Evolutionary conservation across 2,888 invertebrate species (phyloP).

Genomic region (Oligia latruncula): DNA sequence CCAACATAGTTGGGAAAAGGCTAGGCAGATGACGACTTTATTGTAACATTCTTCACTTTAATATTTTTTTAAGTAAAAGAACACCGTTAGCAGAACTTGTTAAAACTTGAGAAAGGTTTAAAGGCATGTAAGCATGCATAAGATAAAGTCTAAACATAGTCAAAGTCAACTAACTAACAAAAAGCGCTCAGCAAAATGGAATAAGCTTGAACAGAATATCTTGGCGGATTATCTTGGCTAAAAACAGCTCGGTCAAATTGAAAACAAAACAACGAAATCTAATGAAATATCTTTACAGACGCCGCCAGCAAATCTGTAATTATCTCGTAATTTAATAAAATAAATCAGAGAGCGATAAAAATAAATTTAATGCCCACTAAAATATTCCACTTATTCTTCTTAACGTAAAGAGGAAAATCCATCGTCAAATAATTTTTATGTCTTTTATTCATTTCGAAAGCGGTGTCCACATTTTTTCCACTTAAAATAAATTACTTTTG

Average conservation of each 20-base stretch:
- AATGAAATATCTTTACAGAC: background rate
- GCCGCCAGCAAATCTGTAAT: background rate
- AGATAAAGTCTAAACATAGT: background rate
- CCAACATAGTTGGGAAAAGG: no score
- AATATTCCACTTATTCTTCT: conserved; percentile 16
- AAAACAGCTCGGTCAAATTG: background rate
- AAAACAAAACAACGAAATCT: background rate
- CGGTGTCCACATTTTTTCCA: conserved; percentile 59
- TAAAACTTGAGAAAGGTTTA: background rate
- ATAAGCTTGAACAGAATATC: background rate
- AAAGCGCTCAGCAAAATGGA: background rate
- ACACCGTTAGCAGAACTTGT: background rate
- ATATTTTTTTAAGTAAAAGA: background rate
- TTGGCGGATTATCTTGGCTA: background rate
- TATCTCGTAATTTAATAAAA: background rate
- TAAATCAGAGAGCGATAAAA: background rate
- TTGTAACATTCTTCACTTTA: background rate
- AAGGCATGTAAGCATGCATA: background rate
- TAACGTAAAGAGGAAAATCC: conserved; percentile 29
- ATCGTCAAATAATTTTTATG: conserved; percentile 38
- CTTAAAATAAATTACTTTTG: conserved; percentile 65
- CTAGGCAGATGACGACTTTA: no score
- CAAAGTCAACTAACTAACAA: background rate
- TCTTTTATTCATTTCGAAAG: conserved; percentile 61
- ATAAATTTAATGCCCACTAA: background rate